Conservation (phyloP, 2,797 vertebrate species). For the Enoplosus armatus region DNA sequence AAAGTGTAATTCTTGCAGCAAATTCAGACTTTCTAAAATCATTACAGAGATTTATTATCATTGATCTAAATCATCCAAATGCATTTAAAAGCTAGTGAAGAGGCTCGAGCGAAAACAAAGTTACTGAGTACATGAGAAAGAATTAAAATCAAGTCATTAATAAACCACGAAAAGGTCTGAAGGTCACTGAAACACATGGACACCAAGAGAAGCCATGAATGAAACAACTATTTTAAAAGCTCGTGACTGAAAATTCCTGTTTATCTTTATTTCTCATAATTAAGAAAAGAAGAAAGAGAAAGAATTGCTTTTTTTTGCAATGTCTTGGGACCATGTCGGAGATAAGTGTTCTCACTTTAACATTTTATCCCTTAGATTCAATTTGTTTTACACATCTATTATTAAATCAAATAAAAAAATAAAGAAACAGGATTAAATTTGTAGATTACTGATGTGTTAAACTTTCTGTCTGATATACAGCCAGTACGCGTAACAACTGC, state of each 20-base stretch:
- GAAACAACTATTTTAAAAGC: not conserved
- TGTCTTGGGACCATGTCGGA: no score
- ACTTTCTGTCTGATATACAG: not conserved
- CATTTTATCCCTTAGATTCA: not conserved
- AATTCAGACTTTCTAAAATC: not conserved
- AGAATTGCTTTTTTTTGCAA: no score
- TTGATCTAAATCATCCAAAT: not conserved
- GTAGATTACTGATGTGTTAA: not conserved
- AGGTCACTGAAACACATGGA: not conserved
- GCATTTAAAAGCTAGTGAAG: not conserved
- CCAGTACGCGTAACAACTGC: no score
- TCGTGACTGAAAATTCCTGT: not conserved
- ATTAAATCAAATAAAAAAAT: not conserved
- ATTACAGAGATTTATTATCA: not conserved
- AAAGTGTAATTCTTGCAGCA: not conserved
- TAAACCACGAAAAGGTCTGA: not conserved
- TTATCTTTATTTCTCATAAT: not conserved
- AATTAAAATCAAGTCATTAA: constrained; percentile 4
- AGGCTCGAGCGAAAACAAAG: not conserved
- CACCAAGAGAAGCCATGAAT: constrained; percentile 15
- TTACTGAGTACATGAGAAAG: not conserved
- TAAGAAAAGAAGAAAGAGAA: no score
- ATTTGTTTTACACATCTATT: not conserved
- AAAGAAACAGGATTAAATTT: no score
- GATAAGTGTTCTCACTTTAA: not conserved